Conservation (phyloP, 2,797 vertebrate species). For the Crenichthys baileyi region DNA sequence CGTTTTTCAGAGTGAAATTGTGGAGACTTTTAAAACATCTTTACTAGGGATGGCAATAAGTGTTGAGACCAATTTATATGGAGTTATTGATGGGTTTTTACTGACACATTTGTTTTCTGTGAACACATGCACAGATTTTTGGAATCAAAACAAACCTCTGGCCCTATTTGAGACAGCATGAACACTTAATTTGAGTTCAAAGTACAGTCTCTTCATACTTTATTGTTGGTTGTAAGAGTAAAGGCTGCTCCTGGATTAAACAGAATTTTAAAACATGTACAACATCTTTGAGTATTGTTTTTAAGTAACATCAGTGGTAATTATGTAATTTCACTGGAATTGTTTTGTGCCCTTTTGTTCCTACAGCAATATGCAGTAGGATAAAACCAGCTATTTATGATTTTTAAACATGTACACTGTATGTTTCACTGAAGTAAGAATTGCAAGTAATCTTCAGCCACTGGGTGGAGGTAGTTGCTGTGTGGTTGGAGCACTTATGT, state of each 20-base stretch:
- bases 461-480: conserved; percentile 1
- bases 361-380: not conserved
- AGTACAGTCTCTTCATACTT: not conserved
- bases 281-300: too few relatives aligned
- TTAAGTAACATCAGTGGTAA: not conserved
- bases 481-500: not conserved
- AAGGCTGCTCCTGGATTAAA: not conserved
- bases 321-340: not conserved
- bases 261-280: not conserved
- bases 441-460: not conserved
- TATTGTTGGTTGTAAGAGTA: not conserved
- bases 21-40: not conserved
- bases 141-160: too few relatives aligned
- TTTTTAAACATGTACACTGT: not conserved
- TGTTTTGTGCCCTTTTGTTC: not conserved
- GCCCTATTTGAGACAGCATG: too few relatives aligned
- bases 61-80: too few relatives aligned
- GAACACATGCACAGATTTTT: too few relatives aligned
- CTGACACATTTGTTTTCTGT: too few relatives aligned
- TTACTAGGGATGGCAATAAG: not conserved
- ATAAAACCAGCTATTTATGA: not conserved
- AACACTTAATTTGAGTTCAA: not conserved
- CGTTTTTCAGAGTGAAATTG: not conserved
- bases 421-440: not conserved
- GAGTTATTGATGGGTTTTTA: not conserved